A percentile compares a stretch with the other conserved stretches of the same genome.
Conservation (phyloP, 2,797 vertebrate genomes). For the Muscicapa comitata region DNA sequence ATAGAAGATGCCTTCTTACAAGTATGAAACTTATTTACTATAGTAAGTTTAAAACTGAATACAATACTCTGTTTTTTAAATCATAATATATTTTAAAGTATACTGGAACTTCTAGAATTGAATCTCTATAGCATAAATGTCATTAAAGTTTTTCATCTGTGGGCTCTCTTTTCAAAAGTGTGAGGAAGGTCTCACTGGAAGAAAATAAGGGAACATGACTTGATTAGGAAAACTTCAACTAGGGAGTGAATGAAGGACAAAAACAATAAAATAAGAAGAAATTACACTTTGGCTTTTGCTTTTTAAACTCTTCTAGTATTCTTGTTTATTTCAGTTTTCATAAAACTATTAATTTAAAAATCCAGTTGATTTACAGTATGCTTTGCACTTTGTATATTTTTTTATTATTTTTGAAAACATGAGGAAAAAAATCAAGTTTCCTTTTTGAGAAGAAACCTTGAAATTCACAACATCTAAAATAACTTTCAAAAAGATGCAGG, state of each 20-base stretch:
- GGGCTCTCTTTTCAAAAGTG: background rate
- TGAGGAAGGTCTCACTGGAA: background rate
- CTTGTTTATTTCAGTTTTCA: background rate
- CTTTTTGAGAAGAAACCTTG: background rate
- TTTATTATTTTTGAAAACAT: background rate
- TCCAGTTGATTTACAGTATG: background rate
- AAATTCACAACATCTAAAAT: background rate
- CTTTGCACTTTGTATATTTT: background rate
- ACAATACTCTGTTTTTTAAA: background rate
- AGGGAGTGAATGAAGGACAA: background rate
- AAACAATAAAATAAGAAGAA: background rate
- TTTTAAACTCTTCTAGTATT: background rate
- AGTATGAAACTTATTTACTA: background rate
- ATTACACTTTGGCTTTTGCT: background rate
- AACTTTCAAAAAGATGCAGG: background rate
- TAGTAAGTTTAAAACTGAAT: background rate
- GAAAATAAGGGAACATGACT: background rate
- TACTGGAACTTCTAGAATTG: background rate
- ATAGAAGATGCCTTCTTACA: background rate
- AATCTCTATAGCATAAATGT: background rate
- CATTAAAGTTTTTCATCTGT: background rate
- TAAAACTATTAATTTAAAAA: background rate
- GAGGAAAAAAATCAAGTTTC: background rate
- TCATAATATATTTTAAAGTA: background rate
- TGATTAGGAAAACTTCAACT: background rate